Evolutionary conservation across 2,888 invertebrate species (phyloP).

Genomic region (Stegophylla sp.): DNA sequence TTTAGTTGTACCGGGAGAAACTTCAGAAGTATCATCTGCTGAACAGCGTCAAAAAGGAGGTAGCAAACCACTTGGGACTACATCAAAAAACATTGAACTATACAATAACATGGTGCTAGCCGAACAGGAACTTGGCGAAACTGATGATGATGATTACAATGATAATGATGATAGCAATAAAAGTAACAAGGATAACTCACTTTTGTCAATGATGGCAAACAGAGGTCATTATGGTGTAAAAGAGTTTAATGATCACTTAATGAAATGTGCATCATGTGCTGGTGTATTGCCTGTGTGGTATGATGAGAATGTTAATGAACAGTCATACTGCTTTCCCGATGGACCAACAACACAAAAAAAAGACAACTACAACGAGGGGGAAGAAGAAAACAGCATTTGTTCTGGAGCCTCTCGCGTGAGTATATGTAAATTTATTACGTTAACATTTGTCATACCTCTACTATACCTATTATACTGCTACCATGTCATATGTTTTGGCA

Average conservation of each 20-base stretch:
- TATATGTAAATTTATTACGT: neutral
- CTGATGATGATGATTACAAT: neutral
- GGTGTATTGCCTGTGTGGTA: constrained; percentile 2
- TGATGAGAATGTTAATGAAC: neutral
- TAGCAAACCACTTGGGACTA: neutral
- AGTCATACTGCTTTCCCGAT: constrained; percentile 4
- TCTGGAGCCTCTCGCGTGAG: constrained; percentile 18
- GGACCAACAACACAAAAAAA: neutral
- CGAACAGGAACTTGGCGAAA: neutral
- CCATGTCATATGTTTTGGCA: no score
- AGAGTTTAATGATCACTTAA: neutral
- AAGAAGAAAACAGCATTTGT: neutral
- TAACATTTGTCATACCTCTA: neutral
- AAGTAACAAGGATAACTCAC: neutral
- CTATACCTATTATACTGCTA: no score
- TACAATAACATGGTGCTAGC: constrained; percentile 1
- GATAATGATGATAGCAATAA: neutral
- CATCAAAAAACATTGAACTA: neutral
- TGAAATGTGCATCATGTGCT: neutral
- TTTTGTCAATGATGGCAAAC: neutral
- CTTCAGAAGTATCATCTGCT: neutral
- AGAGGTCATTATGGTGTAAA: no score
- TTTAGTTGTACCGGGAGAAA: neutral
- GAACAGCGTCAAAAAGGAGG: neutral
- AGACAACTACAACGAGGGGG: neutral